Base-by-base conservation (phyloP, 2,888 invertebrate species). In the Heliconius aoede region DNA sequence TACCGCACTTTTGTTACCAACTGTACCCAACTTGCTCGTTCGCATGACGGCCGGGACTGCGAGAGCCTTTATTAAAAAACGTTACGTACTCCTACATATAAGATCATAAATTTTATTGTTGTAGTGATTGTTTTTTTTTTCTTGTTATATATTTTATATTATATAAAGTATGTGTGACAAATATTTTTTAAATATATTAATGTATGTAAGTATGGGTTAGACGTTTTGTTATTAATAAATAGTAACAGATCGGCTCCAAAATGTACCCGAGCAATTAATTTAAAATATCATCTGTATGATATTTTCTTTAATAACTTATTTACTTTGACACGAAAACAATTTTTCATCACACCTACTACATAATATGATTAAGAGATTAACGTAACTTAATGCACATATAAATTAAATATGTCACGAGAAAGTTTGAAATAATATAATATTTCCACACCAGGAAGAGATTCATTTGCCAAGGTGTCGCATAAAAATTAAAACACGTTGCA, bases 1-100 rank as follows among this genome's bases (percentile, higher is more conserved):
- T 86, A 87, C 90, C 88, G 88, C 88, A 90, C 90, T 91, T 91
- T 91, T 90, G 89, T 88, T 89, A 85, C 80, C 83, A 83, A 84
- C 86, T 86, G 85, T 86, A 84, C 85, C 83, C 82, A 84, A 85
- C 86, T 85, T 85, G 83, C 84, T 84, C 84, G 81, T 84, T 84
- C 84, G 81, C 84, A 83, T 83, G 85, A 84, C 84, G 84, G 79
- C 83, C 81, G 84, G 84, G 84, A 85, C 84, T 85, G 84, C 65
- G 64, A 84, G 82, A 73, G 83, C 82, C 84, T 84, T 85, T 85
- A 85, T 85, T 85, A 85, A 85, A 85, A 82, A 85, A 85, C 83
- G 84, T 85, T 84, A 85, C 83, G 83, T 84, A 84, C n/a, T n/a
- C n/a, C n/a, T n/a, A n/a, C 80, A 76, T 78, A 78, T 84, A 83